Percentiles rank a stretch among this genome's conserved stretches.
phyloP scores from a whole-genome alignment of 2,888 invertebrate species.

The Nymphalis polychloros region DNA sequence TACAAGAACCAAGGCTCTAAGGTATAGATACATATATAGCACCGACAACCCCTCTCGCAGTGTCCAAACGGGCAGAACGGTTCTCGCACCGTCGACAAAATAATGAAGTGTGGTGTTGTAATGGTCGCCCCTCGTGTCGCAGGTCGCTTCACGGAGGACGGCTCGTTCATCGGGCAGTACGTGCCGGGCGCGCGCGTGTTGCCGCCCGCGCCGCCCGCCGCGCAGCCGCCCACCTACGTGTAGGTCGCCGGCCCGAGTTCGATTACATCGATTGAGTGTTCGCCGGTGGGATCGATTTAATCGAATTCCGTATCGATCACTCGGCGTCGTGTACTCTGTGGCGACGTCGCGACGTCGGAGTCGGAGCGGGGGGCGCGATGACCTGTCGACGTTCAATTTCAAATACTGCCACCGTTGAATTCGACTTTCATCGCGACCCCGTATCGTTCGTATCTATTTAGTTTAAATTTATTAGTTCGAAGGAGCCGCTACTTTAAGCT shows the following conservation, averaged over 20 bases:
- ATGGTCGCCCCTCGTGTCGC: too few species aligned
- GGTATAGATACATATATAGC: too few species aligned
- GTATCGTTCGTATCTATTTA: constrained; percentile 49
- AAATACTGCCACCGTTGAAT: constrained; percentile 41
- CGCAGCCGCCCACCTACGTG: constrained; percentile 45
- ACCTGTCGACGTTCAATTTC: constrained; percentile 56
- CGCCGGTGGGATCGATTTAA: background rate
- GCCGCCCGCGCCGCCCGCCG: constrained; percentile 56
- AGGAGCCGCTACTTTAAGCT: constrained; percentile 61
- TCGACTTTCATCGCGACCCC: constrained; percentile 4
- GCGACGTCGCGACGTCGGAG: background rate
- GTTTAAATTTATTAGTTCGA: constrained; percentile 69
- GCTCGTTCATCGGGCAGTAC: constrained; percentile 98
- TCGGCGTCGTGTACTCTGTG: too few species aligned
- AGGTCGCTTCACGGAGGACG: constrained; percentile 98
- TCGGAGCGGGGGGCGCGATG: constrained; percentile 12
- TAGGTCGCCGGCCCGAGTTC: constrained; percentile 27
- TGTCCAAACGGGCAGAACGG: too few species aligned
- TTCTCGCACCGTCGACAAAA: too few species aligned
- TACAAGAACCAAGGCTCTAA: too few species aligned
- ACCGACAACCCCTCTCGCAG: too few species aligned
- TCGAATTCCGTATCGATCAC: background rate
- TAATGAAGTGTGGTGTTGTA: too few species aligned
- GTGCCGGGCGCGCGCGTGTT: constrained; percentile 90
- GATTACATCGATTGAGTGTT: background rate